Evolutionary conservation across 2,797 vertebrate genomes (phyloP), one percentile per base, ranked within the genome.

Genomic region (Acipenser transmontanus): DNA sequence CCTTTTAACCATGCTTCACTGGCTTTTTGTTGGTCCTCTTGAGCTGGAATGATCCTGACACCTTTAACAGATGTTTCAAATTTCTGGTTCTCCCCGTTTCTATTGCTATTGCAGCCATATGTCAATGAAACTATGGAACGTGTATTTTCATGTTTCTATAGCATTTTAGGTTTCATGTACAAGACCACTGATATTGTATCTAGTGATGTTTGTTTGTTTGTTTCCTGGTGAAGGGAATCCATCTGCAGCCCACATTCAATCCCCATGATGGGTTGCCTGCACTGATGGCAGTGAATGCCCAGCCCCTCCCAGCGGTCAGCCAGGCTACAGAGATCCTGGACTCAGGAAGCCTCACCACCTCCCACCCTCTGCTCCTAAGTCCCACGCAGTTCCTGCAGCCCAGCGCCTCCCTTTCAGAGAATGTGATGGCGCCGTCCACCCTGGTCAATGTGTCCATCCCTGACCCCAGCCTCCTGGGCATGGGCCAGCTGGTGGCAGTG

Each of bases 211-310:
- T 34, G 17, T 4, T 34, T 34, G 17, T 17, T 17, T 17, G 34
- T 34, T 17, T 62, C 11, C 62, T 14, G n/a, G 4, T 11, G 6
- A 59, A 75, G 73, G 62, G 69, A 20, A 62, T 77, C 61, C 88
- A 89, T 71, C 76, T 92, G 62, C 91, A 90, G 71, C 73, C 86
- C 78, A 72, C 77, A 59, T 79, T 80, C 61, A 73, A 84, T 74
- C 82, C 87, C 12, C 49, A 76, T 71, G 85, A 86, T 3, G 82
- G 76, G 73, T 69, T 81, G 56, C 60, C 85, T 62, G 70, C 82
- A 62, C 72, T 85, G 50, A 47, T 85, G 56, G 68, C 86, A 79
- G 70, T 81, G 70, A 81, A 83, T 69, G 78, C 75, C n/a, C 73
- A 77, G 61, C 50, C 51, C 8, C 66, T 61, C 17, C 10, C 50